A percentile compares a stretch with the other conserved stretches of the same genome.
Evolutionary conservation across 2,888 invertebrate species (phyloP).

Genomic region (Cataglyphis altisquamis): DNA sequence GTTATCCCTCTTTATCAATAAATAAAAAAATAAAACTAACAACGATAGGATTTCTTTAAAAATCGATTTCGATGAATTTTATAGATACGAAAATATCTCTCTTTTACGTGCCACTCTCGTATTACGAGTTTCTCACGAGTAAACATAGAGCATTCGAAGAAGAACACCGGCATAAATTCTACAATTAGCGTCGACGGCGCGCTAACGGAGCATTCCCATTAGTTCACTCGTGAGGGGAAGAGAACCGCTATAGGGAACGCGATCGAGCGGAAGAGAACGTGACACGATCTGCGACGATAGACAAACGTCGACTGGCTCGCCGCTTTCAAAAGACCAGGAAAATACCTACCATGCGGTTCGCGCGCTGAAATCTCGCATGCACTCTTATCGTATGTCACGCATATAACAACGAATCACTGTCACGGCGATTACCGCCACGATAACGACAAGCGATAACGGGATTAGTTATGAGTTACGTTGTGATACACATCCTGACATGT

Average conservation of each 20-base stretch:
- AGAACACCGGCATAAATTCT: background rate
- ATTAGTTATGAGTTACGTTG: background rate
- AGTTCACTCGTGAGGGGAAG: background rate
- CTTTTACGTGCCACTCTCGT: background rate
- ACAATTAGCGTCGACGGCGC: background rate
- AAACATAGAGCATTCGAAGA: background rate
- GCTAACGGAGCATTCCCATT: background rate
- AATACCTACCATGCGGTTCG: background rate
- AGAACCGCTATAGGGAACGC: background rate
- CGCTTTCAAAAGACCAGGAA: slow-evolving; percentile 31
- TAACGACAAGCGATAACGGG: background rate
- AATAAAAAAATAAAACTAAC: background rate
- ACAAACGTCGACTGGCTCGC: slow-evolving; percentile 23
- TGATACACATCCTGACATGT: background rate
- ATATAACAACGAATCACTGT: background rate
- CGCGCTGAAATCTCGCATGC: background rate
- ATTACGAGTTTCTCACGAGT: background rate
- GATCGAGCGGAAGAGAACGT: slow-evolving; percentile 7
- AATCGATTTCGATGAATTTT: background rate
- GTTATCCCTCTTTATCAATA: background rate
- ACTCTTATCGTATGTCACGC: background rate
- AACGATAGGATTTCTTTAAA: background rate
- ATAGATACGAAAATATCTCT: background rate
- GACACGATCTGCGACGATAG: background rate
- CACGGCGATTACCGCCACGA: background rate